Conservation (phyloP, 2,888 invertebrate genomes). For the Drosophila sordidula region DNA sequence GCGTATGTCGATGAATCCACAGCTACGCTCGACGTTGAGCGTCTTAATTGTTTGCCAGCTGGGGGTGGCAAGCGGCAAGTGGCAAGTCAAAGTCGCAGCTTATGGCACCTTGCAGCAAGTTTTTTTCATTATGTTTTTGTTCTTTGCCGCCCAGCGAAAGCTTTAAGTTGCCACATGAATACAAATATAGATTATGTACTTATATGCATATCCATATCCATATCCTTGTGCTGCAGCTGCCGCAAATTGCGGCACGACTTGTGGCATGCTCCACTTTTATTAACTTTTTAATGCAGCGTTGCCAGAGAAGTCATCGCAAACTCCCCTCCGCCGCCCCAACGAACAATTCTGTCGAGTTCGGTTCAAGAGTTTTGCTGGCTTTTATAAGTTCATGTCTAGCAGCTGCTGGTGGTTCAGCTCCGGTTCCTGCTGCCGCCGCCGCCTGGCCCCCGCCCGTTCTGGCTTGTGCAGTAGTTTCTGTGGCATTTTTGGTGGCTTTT, state of each 20-base stretch:
- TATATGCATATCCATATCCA: constrained; percentile 68
- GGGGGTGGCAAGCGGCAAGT: constrained; percentile 21
- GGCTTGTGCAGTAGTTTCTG: constrained; percentile 41
- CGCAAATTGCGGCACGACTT: constrained; percentile 79
- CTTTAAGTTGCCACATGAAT: constrained; percentile 28
- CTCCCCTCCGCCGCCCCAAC: not conserved
- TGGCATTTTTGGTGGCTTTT: constrained; percentile 52
- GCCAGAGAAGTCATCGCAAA: constrained; percentile 30
- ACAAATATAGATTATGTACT: constrained; percentile 26
- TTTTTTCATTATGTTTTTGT: not conserved
- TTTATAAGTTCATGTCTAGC: constrained; percentile 76
- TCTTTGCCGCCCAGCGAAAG: constrained; percentile 19
- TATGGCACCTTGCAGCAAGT: constrained; percentile 70
- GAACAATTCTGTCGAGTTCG: constrained; percentile 18
- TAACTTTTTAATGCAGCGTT: constrained; percentile 79
- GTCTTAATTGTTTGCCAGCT: constrained; percentile 73
- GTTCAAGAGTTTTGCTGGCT: constrained; percentile 68
- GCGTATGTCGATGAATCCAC: constrained; percentile 41
- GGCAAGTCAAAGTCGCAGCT: constrained; percentile 72
- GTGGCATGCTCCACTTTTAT: constrained; percentile 80
- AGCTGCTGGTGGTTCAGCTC: constrained; percentile 61
- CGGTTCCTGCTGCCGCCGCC: constrained; percentile 20
- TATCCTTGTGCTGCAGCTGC: constrained; percentile 69
- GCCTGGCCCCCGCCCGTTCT: constrained; percentile 8
- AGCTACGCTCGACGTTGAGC: constrained; percentile 50